Base-by-base conservation (phyloP, 2,797 vertebrate species). In the Melanotaenia maccullochi region DNA sequence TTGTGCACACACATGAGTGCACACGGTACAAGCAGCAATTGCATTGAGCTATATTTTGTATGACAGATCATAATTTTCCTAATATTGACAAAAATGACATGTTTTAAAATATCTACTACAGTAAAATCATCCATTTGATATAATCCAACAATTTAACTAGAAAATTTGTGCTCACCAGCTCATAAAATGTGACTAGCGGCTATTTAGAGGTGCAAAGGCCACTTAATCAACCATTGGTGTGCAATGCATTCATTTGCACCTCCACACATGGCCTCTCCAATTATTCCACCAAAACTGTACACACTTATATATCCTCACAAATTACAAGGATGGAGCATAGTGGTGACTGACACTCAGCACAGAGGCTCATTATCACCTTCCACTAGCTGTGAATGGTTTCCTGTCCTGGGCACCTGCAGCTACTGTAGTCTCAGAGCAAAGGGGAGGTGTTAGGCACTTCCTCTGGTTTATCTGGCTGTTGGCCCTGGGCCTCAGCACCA, bases 311-410 rank as follows among this genome's bases (percentile, higher is more conserved):
- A 81, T 62, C 71, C 76, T 70, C 32, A 60, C 70, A 85, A 56
- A 85, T 85, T 84, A 82, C 64, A 87, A 87, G 76, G 81, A 83
- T 75, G 76, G 70, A 74, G 24, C 12, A 40, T 71, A 51, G 74
- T 61, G 74, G 69, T 78, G 85, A 85, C 77, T 87, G 84, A 90
- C 88, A 91, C 84, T 85, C 74, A 54, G 79, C 22, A 73, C 60
- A 68, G 71, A 52, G 90, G 82, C 87, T 93, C 82, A 93, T 94
- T 92, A 93, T 90, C 93, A 92, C 90, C 87, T 89, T 78, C 71
- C 63, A 55, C 72, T 70, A 85, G 78, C 84, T 91, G 85, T 77
- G 87, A 92, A 92, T 87, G 89, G 86, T 79, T 80, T 88, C 68
- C 76, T 77, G 72, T 69, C 54, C 78, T 44, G 68, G 71, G 76